phyloP scores from a whole-genome alignment of 2,113 vertebrate species.

The Aptenodytes patagonicus region DNA sequence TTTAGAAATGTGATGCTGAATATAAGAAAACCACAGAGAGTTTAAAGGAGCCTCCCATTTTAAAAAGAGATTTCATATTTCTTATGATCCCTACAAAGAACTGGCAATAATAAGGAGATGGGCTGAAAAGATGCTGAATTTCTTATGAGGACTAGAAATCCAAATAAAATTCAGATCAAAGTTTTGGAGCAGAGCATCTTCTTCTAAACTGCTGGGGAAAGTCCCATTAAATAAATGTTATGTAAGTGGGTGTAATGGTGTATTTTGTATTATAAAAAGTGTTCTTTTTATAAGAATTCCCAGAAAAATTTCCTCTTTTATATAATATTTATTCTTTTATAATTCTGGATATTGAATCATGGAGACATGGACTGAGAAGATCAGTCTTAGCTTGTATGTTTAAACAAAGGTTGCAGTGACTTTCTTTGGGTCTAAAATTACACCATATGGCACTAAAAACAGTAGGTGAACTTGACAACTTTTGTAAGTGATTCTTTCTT shows the following conservation, averaged over 20 bases:
- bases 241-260: not conserved
- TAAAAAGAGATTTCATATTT: not conserved
- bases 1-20: not conserved
- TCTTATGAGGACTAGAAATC: not conserved
- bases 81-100: not conserved
- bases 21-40: not conserved
- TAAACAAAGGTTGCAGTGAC: not conserved
- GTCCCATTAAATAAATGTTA: not conserved
- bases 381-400: not conserved
- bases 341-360: not conserved
- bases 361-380: not conserved
- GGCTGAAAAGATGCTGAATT: not conserved
- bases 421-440: not conserved
- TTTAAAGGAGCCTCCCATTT: not conserved
- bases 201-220: not conserved
- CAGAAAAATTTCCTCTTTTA: not conserved
- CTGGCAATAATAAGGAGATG: not conserved
- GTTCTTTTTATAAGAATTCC: not conserved
- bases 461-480: not conserved
- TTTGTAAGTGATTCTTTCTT: not conserved
- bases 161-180: not conserved
- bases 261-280: not conserved
- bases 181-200: not conserved
- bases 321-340: not conserved
- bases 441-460: not conserved